phyloP scores from a whole-genome alignment of 1,140 invertebrate genomes.

The Leguminivora glycinivorella region DNA sequence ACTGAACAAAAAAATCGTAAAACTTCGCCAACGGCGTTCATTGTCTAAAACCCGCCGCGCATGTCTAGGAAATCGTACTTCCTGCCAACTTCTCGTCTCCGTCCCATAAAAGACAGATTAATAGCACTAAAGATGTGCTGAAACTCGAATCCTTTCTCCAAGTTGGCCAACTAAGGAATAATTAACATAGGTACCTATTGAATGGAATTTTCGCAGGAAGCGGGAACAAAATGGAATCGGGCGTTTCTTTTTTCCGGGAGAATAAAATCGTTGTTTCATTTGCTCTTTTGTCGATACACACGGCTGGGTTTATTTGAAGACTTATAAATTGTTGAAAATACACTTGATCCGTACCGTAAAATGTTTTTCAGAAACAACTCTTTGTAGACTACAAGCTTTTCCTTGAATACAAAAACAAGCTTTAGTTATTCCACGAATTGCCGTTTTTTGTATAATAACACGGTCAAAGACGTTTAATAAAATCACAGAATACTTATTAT shows the following conservation, averaged over 20 bases:
- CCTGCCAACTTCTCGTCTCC: slow-evolving; percentile 36
- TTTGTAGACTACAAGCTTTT: background rate
- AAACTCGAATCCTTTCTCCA: slow-evolving; percentile 41
- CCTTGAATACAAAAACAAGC: background rate
- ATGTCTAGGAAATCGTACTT: slow-evolving; percentile 39
- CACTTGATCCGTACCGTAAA: background rate
- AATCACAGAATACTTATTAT: no score
- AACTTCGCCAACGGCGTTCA: slow-evolving; percentile 34
- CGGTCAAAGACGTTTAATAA: no score
- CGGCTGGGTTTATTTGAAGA: slow-evolving; percentile 3
- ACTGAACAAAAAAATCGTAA: slow-evolving; percentile 10
- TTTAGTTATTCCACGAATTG: no score
- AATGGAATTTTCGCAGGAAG: slow-evolving; percentile 52
- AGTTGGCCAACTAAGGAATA: slow-evolving; percentile 33
- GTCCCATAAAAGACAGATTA: slow-evolving; percentile 44
- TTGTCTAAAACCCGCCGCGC: slow-evolving; percentile 46
- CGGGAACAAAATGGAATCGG: slow-evolving; percentile 52
- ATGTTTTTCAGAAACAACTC: no score
- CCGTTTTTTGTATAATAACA: no score
- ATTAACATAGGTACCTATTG: slow-evolving; percentile 37
- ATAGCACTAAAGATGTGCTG: slow-evolving; percentile 51
- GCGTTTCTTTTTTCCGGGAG: slow-evolving; percentile 45
- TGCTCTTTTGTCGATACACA: slow-evolving; percentile 46
- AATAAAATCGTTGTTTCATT: slow-evolving; percentile 57
- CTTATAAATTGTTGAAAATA: background rate